Evolutionary conservation across 2,113 vertebrate species (phyloP).

Genomic region (Ranitomeya variabilis): DNA sequence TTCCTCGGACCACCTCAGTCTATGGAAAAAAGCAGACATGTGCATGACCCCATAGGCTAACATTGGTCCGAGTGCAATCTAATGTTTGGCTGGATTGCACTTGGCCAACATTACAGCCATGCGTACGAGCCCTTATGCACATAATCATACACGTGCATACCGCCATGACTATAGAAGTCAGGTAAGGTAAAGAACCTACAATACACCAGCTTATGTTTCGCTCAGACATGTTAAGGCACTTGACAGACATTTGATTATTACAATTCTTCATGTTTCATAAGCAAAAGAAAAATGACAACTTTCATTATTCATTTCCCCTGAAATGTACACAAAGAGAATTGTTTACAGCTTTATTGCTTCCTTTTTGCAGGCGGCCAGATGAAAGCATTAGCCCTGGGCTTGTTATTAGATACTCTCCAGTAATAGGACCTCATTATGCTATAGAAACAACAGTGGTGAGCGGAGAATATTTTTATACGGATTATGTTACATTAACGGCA

Average conservation of each 20-base stretch:
- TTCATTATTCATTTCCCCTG: slow-evolving; percentile 17
- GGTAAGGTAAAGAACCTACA: slow-evolving; percentile 7
- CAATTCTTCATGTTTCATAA: slow-evolving; percentile 37
- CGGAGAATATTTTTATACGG: slow-evolving; percentile 44
- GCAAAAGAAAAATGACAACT: slow-evolving; percentile 14
- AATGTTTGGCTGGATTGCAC: too few relatives aligned
- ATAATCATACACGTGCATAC: neutral
- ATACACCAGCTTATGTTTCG: neutral
- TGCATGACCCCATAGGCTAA: too few relatives aligned
- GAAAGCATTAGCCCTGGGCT: slow-evolving; percentile 41
- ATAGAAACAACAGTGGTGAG: slow-evolving; percentile 36
- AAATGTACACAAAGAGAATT: slow-evolving; percentile 37
- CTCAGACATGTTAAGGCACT: neutral
- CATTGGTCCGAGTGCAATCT: too few relatives aligned
- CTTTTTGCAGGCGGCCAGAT: slow-evolving; percentile 32
- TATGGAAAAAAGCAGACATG: too few relatives aligned
- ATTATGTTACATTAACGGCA: slow-evolving; percentile 13
- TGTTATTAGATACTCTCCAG: slow-evolving; percentile 38
- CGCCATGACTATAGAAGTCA: neutral
- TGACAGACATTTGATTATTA: slow-evolving; percentile 40
- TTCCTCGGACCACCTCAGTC: too few relatives aligned
- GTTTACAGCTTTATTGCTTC: slow-evolving; percentile 45
- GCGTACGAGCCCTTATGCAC: neutral
- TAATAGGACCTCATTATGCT: slow-evolving; percentile 27
- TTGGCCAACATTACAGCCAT: too few relatives aligned